Conservation (phyloP, 1,140 invertebrate genomes). For the Aethina tumida region DNA sequence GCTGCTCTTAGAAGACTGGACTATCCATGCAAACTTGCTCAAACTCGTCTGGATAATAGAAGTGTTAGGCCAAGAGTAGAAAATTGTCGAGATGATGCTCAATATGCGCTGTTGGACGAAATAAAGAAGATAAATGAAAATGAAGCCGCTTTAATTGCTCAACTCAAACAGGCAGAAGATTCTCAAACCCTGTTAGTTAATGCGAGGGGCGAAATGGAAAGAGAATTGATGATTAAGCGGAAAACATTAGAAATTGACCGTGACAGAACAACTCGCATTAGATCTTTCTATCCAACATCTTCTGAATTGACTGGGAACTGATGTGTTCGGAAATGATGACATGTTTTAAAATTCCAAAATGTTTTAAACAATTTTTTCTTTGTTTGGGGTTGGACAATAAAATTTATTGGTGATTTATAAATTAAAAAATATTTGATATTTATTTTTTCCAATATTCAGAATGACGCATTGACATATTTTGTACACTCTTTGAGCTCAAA, state of each 20-base stretch:
- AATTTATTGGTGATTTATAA: neutral
- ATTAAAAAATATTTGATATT: conserved; percentile 4
- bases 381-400: neutral
- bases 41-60: conserved; percentile 64
- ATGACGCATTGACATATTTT: too few species aligned
- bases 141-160: conserved; percentile 47
- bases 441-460: too few species aligned
- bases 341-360: conserved; percentile 1
- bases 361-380: neutral
- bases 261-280: conserved; percentile 49
- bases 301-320: conserved; percentile 49
- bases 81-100: conserved; percentile 57
- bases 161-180: conserved; percentile 49
- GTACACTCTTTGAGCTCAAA: too few species aligned
- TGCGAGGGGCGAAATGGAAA: conserved; percentile 51
- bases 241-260: conserved; percentile 60
- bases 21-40: conserved; percentile 62
- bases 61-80: conserved; percentile 54
- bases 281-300: conserved; percentile 57
- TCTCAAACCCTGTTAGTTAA: conserved; percentile 48
- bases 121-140: conserved; percentile 57
- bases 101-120: conserved; percentile 62
- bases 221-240: conserved; percentile 60
- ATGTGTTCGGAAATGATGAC: conserved; percentile 4
- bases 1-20: conserved; percentile 53